Conservation (phyloP, 2,797 vertebrate species). For the Chelon auratus region DNA sequence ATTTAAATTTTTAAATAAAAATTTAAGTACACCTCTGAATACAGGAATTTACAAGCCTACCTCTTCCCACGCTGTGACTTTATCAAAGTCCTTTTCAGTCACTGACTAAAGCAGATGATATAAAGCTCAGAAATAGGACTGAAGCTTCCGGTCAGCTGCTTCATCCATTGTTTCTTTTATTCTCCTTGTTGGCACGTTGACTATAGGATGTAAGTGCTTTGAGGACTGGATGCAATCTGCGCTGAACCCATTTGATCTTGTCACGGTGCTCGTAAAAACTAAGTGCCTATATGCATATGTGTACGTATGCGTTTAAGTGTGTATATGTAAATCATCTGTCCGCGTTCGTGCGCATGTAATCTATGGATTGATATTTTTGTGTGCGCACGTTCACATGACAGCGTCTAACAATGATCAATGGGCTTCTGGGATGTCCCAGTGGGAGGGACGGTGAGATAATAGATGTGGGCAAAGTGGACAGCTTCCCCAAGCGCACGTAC, state of each 20-base stretch:
- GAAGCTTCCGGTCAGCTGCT: slow-evolving; percentile 40
- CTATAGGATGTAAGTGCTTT: slow-evolving; percentile 69
- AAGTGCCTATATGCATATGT: slow-evolving; percentile 83
- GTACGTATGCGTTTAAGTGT: slow-evolving; percentile 77
- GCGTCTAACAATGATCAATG: slow-evolving; percentile 84
- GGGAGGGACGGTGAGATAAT: slow-evolving; percentile 83
- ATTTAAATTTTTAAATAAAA: no score
- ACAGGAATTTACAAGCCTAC: no score
- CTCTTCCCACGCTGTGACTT: background rate
- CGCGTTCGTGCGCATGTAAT: slow-evolving; percentile 74
- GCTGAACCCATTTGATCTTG: slow-evolving; percentile 81
- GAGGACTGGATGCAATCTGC: slow-evolving; percentile 77
- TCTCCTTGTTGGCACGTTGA: slow-evolving; percentile 45
- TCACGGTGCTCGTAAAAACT: slow-evolving; percentile 80
- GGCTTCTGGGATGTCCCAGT: slow-evolving; percentile 78
- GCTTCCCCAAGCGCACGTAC: slow-evolving; percentile 37
- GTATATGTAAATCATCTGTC: slow-evolving; percentile 82
- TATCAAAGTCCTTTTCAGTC: background rate
- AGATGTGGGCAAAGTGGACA: slow-evolving; percentile 83
- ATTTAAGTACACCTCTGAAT: no score
- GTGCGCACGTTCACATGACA: slow-evolving; percentile 65
- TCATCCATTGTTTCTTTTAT: slow-evolving; percentile 52
- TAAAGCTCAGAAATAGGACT: slow-evolving; percentile 12
- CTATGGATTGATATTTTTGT: slow-evolving; percentile 70
- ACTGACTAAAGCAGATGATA: slow-evolving; percentile 9